These are phyloP conservation scores for Alloplasta piceator DNA, from an alignment of 2,888 invertebrate genomes.

Conservation along the genomic window DNA sequence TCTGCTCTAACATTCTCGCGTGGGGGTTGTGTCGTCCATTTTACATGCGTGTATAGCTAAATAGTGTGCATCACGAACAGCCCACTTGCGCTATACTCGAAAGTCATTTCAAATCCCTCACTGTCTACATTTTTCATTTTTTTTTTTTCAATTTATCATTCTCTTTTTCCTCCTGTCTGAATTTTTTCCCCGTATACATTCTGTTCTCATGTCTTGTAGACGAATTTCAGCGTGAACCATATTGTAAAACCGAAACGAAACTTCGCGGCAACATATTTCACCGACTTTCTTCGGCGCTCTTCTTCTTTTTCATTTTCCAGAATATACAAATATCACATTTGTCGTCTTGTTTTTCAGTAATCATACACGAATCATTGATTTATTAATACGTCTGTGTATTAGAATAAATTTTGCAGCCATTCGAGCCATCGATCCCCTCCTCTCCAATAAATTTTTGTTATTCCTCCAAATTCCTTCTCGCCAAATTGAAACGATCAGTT, in stretches of 20 bases:
- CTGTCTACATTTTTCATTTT: conserved; percentile 18
- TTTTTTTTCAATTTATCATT: conserved; percentile 10
- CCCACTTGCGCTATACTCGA: not conserved
- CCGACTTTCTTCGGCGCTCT: not conserved
- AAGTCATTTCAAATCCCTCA: conserved; percentile 47
- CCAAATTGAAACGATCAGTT: conserved; percentile 3
- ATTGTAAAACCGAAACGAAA: not conserved
- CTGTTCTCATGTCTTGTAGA: not conserved
- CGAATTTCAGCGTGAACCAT: conserved; percentile 31
- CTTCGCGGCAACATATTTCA: conserved; percentile 10
- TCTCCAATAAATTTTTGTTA: not conserved
- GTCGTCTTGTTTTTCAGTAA: too few species aligned
- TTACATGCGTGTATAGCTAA: not conserved
- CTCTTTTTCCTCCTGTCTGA: conserved; percentile 3
- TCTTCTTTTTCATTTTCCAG: not conserved
- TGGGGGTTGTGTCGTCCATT: not conserved
- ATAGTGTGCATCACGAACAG: conserved; percentile 18
- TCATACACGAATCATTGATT: too few species aligned
- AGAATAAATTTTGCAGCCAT: not conserved
- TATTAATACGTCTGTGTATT: too few species aligned
- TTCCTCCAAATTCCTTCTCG: conserved; percentile 17
- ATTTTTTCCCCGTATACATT: conserved; percentile 1
- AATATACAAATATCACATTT: not conserved
- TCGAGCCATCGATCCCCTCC: conserved; percentile 21
- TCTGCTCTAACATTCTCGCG: conserved; percentile 21